These are phyloP conservation scores for Macrocentrus cingulum DNA, from an alignment of 1,140 invertebrate species.

Conservation along the genomic window DNA sequence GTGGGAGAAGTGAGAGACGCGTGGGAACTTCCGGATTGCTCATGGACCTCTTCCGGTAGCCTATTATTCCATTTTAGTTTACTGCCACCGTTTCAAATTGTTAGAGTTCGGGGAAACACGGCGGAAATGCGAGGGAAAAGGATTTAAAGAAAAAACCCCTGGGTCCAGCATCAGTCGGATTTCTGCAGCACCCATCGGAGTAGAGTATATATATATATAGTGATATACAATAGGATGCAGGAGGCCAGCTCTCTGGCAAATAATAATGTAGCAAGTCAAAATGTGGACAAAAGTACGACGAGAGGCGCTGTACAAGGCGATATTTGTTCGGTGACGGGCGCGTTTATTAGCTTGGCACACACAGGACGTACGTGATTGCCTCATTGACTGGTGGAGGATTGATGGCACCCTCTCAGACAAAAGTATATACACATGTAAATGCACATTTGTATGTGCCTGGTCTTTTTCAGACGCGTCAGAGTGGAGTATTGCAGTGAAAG, in stretches of 20 bases:
- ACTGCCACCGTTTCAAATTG: constrained; percentile 46
- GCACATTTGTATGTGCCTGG: not conserved
- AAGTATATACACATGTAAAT: constrained; percentile 24
- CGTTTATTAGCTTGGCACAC: constrained; percentile 27
- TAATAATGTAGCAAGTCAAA: no score
- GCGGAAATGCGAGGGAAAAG: not conserved
- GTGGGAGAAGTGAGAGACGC: constrained; percentile 58
- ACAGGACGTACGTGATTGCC: constrained; percentile 58
- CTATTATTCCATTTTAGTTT: constrained; percentile 59
- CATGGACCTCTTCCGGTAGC: constrained; percentile 52
- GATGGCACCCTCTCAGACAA: constrained; percentile 47
- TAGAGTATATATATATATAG: no score
- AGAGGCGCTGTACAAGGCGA: constrained; percentile 1
- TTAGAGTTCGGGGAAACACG: constrained; percentile 17
- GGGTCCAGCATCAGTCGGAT: no score
- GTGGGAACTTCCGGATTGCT: constrained; percentile 60
- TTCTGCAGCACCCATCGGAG: no score
- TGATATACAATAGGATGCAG: no score
- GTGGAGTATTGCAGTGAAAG: constrained; percentile 16
- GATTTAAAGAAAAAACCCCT: no score
- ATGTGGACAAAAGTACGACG: not conserved
- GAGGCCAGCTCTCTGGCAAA: no score
- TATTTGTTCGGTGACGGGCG: not conserved
- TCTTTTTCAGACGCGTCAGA: constrained; percentile 2
- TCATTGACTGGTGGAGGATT: constrained; percentile 48